Evolutionary conservation across 2,888 invertebrate species (phyloP).

Genomic region (Thumatha senex): DNA sequence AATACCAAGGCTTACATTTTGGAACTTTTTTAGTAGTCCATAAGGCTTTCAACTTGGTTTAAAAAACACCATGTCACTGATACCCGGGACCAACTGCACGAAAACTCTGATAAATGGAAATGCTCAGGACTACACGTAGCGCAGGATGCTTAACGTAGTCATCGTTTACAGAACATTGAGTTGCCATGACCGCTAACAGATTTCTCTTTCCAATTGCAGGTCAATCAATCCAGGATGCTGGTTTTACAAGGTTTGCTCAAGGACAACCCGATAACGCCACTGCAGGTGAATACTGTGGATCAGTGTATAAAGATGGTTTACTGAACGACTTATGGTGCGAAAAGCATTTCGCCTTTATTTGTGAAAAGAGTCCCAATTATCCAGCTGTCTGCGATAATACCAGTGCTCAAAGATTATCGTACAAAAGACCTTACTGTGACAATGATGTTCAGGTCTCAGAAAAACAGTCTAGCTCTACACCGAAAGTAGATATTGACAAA

Average conservation of each 20-base stretch:
- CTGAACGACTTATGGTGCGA: slow-evolving; percentile 47
- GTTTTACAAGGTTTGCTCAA: slow-evolving; percentile 42
- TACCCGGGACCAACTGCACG: no score
- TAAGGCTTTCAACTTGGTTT: no score
- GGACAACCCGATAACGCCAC: slow-evolving; percentile 48
- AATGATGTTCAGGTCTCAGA: background rate
- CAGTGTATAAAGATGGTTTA: slow-evolving; percentile 35
- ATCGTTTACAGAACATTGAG: background rate
- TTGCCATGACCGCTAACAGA: background rate
- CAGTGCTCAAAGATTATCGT: background rate
- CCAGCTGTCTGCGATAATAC: slow-evolving; percentile 7
- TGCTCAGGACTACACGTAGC: no score
- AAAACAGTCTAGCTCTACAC: background rate
- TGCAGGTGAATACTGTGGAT: slow-evolving; percentile 45
- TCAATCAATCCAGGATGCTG: slow-evolving; percentile 43
- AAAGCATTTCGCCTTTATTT: slow-evolving; percentile 9
- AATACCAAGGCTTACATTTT: no score
- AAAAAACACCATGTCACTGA: no score
- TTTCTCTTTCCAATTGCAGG: slow-evolving; percentile 30
- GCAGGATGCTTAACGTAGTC: no score
- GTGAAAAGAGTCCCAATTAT: slow-evolving; percentile 13
- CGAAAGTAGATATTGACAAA: background rate
- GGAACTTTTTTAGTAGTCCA: no score
- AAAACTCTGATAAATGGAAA: no score
- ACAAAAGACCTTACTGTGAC: background rate